A percentile compares a stretch with the other conserved stretches of the same genome.
These are phyloP conservation scores for Phrynocephalus vlangalii DNA, from an alignment of 2,797 vertebrate genomes.

Conservation along the genomic window DNA sequence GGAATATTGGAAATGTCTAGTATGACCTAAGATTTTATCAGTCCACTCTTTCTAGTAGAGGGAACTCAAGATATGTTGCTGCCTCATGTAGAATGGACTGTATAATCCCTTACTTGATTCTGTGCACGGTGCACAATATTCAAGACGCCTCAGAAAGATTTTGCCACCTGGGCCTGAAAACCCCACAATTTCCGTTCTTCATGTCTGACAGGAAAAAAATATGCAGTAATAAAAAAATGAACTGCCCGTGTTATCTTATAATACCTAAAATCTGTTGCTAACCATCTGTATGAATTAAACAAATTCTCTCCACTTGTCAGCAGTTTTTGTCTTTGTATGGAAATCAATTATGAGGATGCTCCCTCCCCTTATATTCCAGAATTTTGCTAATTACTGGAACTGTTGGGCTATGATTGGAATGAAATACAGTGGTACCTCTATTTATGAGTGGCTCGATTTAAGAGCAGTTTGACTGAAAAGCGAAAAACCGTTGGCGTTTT, in stretches of 20 bases:
- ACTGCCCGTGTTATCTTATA: not conserved
- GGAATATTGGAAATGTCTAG: not conserved
- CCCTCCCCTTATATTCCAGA: not conserved
- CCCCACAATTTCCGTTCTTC: not conserved
- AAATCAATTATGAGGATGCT: not conserved
- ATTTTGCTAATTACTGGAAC: not conserved
- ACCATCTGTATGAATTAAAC: fast-evolving
- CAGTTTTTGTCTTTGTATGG: slow-evolving; percentile 6
- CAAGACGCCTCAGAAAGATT: not conserved
- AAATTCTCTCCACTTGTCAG: not conserved
- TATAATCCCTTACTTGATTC: too few species aligned
- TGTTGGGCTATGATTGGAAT: too few species aligned
- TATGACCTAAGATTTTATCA: not conserved
- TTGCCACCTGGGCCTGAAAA: not conserved
- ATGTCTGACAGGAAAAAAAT: not conserved
- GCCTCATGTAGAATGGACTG: too few species aligned
- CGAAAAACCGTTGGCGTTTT: too few species aligned
- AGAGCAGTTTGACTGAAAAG: too few species aligned
- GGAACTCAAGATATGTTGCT: not conserved
- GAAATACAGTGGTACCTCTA: too few species aligned
- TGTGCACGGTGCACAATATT: not conserved
- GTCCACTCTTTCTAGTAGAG: not conserved
- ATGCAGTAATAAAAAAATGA: not conserved
- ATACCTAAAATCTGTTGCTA: not conserved
- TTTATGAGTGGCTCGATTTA: too few species aligned